Evolutionary conservation across 2,888 invertebrate species (phyloP).

Genomic region (Dermolepida albohirtum): DNA sequence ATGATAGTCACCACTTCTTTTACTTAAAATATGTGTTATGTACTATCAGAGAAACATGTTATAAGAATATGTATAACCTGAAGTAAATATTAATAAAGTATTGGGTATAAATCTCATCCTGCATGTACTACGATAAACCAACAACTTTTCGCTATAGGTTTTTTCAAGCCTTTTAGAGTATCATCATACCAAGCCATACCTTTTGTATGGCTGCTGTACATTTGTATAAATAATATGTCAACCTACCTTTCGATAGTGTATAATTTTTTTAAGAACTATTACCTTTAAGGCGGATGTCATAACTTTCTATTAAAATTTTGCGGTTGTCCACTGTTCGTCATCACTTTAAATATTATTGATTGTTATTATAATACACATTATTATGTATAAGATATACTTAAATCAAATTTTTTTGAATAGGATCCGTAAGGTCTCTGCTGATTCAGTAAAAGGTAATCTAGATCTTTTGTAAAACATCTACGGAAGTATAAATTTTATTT

Average conservation of each 20-base stretch:
- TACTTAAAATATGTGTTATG: too few relatives aligned
- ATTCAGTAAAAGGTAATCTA: not conserved
- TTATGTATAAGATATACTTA: slow-evolving; percentile 3
- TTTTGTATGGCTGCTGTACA: not conserved
- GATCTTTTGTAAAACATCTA: not conserved
- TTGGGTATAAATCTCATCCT: slow-evolving; percentile 34
- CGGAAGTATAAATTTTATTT: too few relatives aligned
- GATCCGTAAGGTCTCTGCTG: not conserved
- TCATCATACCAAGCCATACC: slow-evolving; percentile 1
- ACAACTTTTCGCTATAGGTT: too few relatives aligned
- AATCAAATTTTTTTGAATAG: not conserved
- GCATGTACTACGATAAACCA: slow-evolving; percentile 39
- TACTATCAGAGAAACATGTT: too few relatives aligned
- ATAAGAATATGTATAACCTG: slow-evolving; percentile 38
- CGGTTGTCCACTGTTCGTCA: not conserved
- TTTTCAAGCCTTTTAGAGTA: slow-evolving; percentile 35
- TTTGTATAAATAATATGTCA: not conserved
- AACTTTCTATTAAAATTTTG: too few relatives aligned
- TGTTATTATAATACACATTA: not conserved
- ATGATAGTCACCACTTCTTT: slow-evolving; percentile 53
- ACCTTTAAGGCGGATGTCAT: not conserved
- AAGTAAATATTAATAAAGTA: slow-evolving; percentile 32
- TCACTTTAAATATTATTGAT: not conserved
- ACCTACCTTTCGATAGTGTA: not conserved
- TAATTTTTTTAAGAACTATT: not conserved